These are phyloP conservation scores for Lysandra coridon DNA, from an alignment of 2,888 invertebrate genomes.

Conservation along the genomic window DNA sequence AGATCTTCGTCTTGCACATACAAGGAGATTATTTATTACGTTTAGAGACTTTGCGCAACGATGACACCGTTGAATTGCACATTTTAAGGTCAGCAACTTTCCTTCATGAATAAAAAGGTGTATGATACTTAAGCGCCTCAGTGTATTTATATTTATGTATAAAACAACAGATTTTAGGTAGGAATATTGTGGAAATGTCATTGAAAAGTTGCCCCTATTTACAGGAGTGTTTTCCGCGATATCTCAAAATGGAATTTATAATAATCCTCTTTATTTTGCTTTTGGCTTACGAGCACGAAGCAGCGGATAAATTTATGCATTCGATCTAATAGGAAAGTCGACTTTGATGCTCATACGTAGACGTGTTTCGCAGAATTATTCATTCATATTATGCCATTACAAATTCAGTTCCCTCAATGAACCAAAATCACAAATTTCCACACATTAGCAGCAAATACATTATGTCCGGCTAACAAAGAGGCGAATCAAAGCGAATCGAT, in stretches of 20 bases:
- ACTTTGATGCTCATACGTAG: neutral
- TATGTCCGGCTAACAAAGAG: constrained; percentile 14
- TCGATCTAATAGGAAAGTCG: neutral
- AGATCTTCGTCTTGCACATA: neutral
- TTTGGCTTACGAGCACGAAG: too few relatives aligned
- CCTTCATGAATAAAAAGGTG: too few relatives aligned
- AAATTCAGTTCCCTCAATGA: neutral
- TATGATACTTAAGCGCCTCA: too few relatives aligned
- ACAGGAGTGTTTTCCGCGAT: too few relatives aligned
- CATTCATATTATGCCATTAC: neutral
- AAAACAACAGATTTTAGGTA: neutral
- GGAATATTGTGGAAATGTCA: too few relatives aligned
- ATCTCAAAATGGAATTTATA: too few relatives aligned
- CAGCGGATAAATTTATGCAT: too few relatives aligned
- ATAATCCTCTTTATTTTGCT: too few relatives aligned
- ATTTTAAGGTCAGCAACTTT: too few relatives aligned
- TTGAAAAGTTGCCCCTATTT: too few relatives aligned
- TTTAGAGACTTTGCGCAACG: neutral
- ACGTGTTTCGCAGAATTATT: neutral
- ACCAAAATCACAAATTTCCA: neutral
- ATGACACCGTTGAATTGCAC: neutral
- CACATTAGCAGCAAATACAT: neutral
- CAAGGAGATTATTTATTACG: neutral
- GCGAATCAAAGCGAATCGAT: constrained; percentile 14
- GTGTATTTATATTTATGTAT: neutral